Conservation (phyloP, 2,113 vertebrate genomes). For the Caranx melampygus region DNA sequence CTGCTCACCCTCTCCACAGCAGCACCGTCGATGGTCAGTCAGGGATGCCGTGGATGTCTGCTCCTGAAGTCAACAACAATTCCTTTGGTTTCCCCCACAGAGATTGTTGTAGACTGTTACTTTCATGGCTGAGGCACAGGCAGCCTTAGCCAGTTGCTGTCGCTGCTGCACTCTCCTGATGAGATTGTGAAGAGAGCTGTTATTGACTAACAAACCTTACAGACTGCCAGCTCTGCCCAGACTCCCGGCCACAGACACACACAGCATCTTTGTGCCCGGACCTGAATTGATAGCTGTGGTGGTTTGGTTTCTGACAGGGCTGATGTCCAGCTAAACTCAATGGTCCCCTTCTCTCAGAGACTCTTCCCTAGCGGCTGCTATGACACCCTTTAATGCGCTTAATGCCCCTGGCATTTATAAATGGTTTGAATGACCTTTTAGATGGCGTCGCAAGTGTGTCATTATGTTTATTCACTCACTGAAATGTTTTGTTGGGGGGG, state of each 20-base stretch:
- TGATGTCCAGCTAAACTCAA: constrained; percentile 59
- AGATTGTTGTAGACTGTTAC: neutral
- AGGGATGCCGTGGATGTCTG: too few species aligned
- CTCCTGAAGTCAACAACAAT: too few species aligned
- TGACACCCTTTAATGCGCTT: constrained; percentile 57
- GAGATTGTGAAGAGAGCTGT: constrained; percentile 58
- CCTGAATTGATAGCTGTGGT: constrained; percentile 70
- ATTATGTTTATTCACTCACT: constrained; percentile 61
- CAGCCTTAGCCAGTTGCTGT: constrained; percentile 6
- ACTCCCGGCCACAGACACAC: constrained; percentile 38
- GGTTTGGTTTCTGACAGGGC: constrained; percentile 53
- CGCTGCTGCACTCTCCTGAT: constrained; percentile 28
- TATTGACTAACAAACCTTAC: constrained; percentile 55
- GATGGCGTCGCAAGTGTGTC: constrained; percentile 28
- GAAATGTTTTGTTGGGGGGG: constrained; percentile 31
- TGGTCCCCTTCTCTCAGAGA: constrained; percentile 49
- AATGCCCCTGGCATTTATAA: constrained; percentile 59
- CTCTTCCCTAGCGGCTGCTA: constrained; percentile 48
- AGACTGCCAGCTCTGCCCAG: constrained; percentile 33
- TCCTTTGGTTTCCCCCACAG: too few species aligned
- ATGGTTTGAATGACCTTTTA: constrained; percentile 58
- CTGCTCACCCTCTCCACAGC: too few species aligned
- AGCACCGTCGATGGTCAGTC: too few species aligned
- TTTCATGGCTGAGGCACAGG: constrained; percentile 19
- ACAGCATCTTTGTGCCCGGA: constrained; percentile 62